Base-by-base conservation (phyloP, 2,888 invertebrate genomes). In the Brassicogethes aeneus region DNA sequence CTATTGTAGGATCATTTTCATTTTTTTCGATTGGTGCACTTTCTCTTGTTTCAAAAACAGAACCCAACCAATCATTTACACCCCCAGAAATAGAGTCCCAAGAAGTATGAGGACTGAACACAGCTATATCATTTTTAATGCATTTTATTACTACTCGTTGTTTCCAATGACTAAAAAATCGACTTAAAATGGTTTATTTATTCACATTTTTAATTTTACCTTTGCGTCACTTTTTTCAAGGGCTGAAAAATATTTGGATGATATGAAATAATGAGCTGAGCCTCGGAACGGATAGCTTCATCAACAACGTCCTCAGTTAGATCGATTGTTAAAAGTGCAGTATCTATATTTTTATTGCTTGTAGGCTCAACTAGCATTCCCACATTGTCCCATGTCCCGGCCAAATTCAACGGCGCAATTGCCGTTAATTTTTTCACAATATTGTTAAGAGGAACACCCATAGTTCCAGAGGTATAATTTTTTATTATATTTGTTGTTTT, bases 181-280 rank as follows among this genome's bases (percentile, higher is more conserved):
- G n/a, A n/a, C n/a, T n/a, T n/a, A n/a, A n/a, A n/a, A n/a, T n/a
- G n/a, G n/a, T n/a, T 15, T 34, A 17, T 23, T 30, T 35, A 8
- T 8, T 17, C 16, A 31, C 13, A 14, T 36, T 32, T 8, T 16
- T 33, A 10, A 23, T 13, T 31, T 62, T 68, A 87, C 85, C 77
- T 84, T 77, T 89, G 73, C 2, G 82, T 79, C 30, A 96, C 71
- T 29, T 82, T 75, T 61, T 91, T 94, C 39, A 96, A 55, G 3
- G 90, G 81, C 10, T 75, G 71, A 68, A 96, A 96, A 62, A 96
- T 87, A 13, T 92, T 92, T n/a, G 96, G 96, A 72, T 96, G 96
- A 66, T 96, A 96, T 0, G 92, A 85, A 41, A 96, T 73, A 41
- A 96, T 90, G 68, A 95, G 69, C 63, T 91, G 81, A 38, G 77